Base-by-base conservation (phyloP, 2,888 invertebrate species). In the Serrognathus titanus region DNA sequence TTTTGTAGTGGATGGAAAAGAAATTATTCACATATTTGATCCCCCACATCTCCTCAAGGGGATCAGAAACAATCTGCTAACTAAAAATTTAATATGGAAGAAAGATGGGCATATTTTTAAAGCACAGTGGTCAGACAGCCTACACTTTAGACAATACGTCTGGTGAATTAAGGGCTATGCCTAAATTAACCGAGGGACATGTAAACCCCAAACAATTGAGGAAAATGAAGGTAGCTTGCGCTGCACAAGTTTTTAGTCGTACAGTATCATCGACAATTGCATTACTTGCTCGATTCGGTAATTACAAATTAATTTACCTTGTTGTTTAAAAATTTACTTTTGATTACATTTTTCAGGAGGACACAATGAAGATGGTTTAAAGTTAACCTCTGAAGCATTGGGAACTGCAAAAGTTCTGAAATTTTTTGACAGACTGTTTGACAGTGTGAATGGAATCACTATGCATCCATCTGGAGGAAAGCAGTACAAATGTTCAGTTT, bases 31-130 rank as follows among this genome's bases (percentile, higher is more conserved):
- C 12, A 39, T 53, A 2, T 53, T 11, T 48, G 53, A 53, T 13
- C 48, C 48, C 24, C 48, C 53, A 13, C 53, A 53, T 12, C 20
- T 53, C 6, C 8, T 53, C 9, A 53, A 53, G 31, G 53, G 48
- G 2, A 53, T 53, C 24, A 4, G 53, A 3, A 53, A 53, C 13
- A 47, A 38, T 38, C 39, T 53, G 6, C 4, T 53, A 5, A 31
- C 16, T 9, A 41, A 16, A 41, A 11, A 41, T 41, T n/a, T 41
- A n/a, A 16, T 41, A n/a, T 41, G 41, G 41, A n/a, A 41, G 7
- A 41, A 16, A 9, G n/a, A 8, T 12, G n/a, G 13, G 7, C 12
- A 11, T 1, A 9, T 12, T 12, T 9, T 41, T 12, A n/a, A 11
- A n/a, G 41, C 41, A 8, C 2, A 41, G 4, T 41, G 41, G 41